These are phyloP conservation scores for Conus canariensis DNA, from an alignment of 2,888 invertebrate species.

Conservation along the genomic window DNA sequence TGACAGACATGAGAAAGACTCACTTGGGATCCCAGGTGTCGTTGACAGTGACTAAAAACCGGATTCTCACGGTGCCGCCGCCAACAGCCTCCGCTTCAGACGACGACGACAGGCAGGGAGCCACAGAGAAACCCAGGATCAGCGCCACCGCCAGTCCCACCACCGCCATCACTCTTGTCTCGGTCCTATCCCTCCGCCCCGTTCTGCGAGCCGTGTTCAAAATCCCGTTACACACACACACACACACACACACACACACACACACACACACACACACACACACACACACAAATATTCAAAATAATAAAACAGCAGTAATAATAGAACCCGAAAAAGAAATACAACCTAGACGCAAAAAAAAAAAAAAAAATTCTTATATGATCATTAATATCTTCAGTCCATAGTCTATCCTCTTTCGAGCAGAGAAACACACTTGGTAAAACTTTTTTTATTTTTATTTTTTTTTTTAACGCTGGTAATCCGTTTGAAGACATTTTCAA, in stretches of 20 bases:
- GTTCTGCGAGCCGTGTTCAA: too few relatives aligned
- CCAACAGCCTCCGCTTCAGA: not conserved
- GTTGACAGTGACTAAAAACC: slow-evolving; percentile 61
- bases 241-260: not conserved
- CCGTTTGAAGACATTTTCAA: too few relatives aligned
- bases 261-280: not conserved
- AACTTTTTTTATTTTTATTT: too few relatives aligned
- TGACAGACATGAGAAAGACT: slow-evolving; percentile 17
- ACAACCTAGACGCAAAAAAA: too few relatives aligned
- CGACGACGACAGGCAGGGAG: not conserved
- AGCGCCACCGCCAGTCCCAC: not conserved
- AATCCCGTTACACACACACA: not conserved
- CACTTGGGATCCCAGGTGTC: slow-evolving; percentile 60
- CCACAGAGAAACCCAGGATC: not conserved
- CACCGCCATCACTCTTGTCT: not conserved
- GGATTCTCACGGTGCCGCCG: slow-evolving; percentile 39
- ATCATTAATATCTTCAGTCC: too few relatives aligned
- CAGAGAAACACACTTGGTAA: too few relatives aligned
- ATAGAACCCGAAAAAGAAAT: too few relatives aligned
- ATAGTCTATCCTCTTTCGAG: too few relatives aligned
- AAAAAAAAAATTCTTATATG: too few relatives aligned
- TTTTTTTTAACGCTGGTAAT: too few relatives aligned
- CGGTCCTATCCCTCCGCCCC: too few relatives aligned
- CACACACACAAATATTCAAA: not conserved
- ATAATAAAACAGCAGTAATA: too few relatives aligned